Evolutionary conservation across 2,113 vertebrate genomes (phyloP).

Genomic region (Pachycephala philippinensis): DNA sequence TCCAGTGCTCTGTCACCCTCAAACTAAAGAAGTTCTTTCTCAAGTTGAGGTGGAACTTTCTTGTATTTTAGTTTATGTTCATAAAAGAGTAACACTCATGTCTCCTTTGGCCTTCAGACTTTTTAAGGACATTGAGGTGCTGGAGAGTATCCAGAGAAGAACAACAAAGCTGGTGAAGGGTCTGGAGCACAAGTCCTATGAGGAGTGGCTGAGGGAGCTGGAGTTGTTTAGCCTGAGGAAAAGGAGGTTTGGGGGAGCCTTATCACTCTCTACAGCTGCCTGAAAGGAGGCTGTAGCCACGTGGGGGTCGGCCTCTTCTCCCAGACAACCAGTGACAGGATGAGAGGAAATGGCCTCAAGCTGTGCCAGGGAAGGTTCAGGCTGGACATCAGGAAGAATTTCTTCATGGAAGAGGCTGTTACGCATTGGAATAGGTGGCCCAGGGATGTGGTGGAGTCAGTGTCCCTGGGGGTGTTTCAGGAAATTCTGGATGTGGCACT

Average conservation of each 20-base stretch:
- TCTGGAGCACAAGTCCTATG: neutral
- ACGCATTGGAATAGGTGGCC: neutral
- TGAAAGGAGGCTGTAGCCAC: neutral
- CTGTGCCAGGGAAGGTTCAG: neutral
- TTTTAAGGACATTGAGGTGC: neutral
- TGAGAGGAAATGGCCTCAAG: neutral
- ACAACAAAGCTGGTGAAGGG: accelerated
- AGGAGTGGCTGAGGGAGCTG: neutral
- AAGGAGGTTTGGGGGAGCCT: neutral
- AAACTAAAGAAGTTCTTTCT: accelerated
- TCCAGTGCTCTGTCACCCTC: neutral
- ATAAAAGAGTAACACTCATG: neutral
- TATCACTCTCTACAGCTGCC: neutral
- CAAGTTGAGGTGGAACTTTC: neutral
- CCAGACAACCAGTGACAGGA: neutral
- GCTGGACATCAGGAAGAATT: neutral
- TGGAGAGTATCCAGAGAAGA: neutral
- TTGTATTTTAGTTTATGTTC: neutral
- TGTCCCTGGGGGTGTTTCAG: neutral
- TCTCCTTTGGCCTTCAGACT: neutral
- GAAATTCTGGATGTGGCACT: neutral
- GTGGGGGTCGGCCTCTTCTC: accelerated
- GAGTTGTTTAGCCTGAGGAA: neutral
- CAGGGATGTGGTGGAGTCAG: neutral
- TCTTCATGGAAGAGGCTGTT: neutral